These are phyloP conservation scores for Ylistrum balloti DNA, from an alignment of 1,140 invertebrate species.

Conservation along the genomic window DNA sequence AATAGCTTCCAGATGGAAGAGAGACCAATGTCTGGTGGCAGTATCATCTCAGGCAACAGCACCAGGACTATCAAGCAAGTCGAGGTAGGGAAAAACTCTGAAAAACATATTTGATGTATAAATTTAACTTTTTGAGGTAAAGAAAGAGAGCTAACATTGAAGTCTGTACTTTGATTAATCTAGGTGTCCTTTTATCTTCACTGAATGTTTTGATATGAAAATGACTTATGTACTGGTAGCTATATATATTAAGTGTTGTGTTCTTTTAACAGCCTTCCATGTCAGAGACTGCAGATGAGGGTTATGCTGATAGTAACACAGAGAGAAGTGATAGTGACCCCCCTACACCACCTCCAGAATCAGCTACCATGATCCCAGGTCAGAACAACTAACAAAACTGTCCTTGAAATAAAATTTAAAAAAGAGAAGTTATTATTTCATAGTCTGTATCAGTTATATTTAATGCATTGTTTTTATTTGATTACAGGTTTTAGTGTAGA, in stretches of 20 bases:
- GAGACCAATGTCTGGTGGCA: neutral
- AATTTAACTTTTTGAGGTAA: too few relatives aligned
- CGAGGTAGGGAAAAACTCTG: conserved; percentile 43
- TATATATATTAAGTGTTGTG: conserved; percentile 2
- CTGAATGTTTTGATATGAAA: too few relatives aligned
- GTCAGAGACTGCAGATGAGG: conserved; percentile 72
- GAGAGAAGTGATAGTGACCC: conserved; percentile 59
- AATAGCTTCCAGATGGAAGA: neutral
- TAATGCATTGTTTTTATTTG: too few relatives aligned
- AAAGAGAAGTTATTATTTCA: too few relatives aligned
- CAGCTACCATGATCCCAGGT: conserved; percentile 68
- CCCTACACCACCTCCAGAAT: conserved; percentile 57
- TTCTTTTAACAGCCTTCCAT: conserved; percentile 59
- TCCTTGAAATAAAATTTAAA: neutral
- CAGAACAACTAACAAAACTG: neutral
- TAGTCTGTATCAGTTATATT: too few relatives aligned
- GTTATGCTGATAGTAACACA: conserved; percentile 71
- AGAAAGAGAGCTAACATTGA: neutral
- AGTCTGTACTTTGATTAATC: too few relatives aligned
- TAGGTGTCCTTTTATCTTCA: too few relatives aligned
- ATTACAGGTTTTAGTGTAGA: conserved; percentile 66
- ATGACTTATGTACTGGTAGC: neutral
- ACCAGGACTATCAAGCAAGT: conserved; percentile 53
- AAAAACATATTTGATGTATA: neutral
- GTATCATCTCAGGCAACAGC: conserved; percentile 13